Conservation (phyloP, 2,888 invertebrate species). For the Tortrix viridana region DNA sequence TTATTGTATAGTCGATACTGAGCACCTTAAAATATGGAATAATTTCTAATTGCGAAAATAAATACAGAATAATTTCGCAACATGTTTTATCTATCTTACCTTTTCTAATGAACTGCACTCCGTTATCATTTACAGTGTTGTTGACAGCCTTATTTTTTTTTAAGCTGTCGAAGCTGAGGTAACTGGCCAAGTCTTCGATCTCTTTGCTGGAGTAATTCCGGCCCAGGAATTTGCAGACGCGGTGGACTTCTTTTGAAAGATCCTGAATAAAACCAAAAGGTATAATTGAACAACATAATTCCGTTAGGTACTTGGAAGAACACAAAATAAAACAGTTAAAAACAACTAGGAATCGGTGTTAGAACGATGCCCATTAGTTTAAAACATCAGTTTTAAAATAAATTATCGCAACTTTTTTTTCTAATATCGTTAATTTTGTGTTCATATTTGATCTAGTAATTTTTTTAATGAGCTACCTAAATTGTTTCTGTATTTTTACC, state of each 20-base stretch:
- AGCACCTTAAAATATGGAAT: no score
- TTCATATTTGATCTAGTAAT: no score
- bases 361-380: no score
- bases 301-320: not conserved
- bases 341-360: no score
- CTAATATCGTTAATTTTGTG: no score
- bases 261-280: constrained; percentile 59
- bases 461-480: no score
- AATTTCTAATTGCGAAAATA: no score
- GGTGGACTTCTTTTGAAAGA: constrained; percentile 75
- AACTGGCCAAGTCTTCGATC: constrained; percentile 70
- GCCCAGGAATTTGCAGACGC: constrained; percentile 79
- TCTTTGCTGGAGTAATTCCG: constrained; percentile 69
- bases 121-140: constrained; percentile 61
- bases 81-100: constrained; percentile 49
- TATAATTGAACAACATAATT: not conserved
- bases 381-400: no score
- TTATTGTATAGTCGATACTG: no score
- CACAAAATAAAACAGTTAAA: not conserved
- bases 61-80: no score
- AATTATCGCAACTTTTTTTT: no score
- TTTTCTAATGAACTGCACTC: constrained; percentile 72
- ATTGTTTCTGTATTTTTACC: no score
- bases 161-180: constrained; percentile 85
- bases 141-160: constrained; percentile 84